Evolutionary conservation across 2,888 invertebrate species (phyloP), one percentile per base, ranked within the genome.

Genomic region (Endomychus coccineus): DNA sequence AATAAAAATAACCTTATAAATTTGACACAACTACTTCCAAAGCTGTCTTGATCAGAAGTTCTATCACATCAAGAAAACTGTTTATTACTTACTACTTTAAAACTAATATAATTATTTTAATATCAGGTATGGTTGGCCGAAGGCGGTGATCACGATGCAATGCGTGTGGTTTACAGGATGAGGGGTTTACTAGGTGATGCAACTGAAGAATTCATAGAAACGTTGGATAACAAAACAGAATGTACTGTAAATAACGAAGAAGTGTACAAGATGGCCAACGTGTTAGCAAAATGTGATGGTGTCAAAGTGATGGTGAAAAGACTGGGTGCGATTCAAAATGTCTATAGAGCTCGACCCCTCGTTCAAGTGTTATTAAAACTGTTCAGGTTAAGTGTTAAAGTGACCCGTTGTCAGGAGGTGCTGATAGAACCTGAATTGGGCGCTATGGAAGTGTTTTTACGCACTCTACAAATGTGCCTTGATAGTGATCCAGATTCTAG

Each of bases 151-250:
- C 84, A 87, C 25, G 96, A 95, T 60, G 88, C 95, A 0, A 97
- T 98, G 97, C 77, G 94, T 7, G 87, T 97, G 5, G 86, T 97
- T 17, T 98, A 98, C 66, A 80, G 98, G 28, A 97, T 98, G 96
- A 75, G 97, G 39, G 97, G 97, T 0, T 69, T 98, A 36, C 75
- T 97, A 5, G 98, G 97, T 2, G 98, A 98, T 67, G 98, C 97
- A 1, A 97, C 97, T 0, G 98, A 98, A 62, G 97, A 97, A 68
- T 97, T 98, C 64, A 89, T 97, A 7, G 95, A 97, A 69, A 88
- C 89, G 1, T 71, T 97, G 19, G 88, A 84, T 45, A 81, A 82
- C 55, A 91, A 81, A 65, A 87, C 82, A 59, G 88, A 75, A 69
- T 90, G 80, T 54, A 74, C 79, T 3, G 85, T 94, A 2, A 92